Conservation (phyloP, 1,140 invertebrate genomes). For the Drosophila carrolli region DNA sequence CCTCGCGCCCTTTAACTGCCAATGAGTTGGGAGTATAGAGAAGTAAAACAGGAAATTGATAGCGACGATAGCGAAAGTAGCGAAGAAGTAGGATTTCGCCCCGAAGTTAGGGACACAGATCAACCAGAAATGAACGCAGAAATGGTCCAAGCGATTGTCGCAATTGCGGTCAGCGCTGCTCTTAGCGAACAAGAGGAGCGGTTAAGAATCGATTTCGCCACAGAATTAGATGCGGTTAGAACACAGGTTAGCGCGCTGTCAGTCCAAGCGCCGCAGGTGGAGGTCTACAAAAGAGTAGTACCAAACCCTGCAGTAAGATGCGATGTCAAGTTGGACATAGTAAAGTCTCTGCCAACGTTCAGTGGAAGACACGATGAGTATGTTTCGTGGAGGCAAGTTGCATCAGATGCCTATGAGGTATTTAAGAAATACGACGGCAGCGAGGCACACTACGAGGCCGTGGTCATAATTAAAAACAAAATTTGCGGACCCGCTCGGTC, state of each 20-base stretch:
- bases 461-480: constrained; percentile 13
- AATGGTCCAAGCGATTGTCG: constrained; percentile 13
- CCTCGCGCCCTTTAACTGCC: constrained; percentile 1
- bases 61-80: constrained; percentile 7
- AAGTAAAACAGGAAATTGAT: constrained; percentile 8
- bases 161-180: constrained; percentile 10
- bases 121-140: constrained; percentile 10
- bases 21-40: constrained; percentile 7
- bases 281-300: constrained; percentile 2
- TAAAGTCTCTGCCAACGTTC: constrained; percentile 24
- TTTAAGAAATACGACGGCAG: constrained; percentile 9
- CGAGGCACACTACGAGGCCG: constrained; percentile 8
- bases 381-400: constrained; percentile 8
- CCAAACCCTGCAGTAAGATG: constrained; percentile 10
- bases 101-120: not conserved
- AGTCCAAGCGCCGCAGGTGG: constrained; percentile 9
- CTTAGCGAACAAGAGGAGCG: not conserved
- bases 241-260: constrained; percentile 1
- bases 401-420: constrained; percentile 11
- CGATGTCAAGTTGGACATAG: constrained; percentile 19
- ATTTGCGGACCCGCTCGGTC: constrained; percentile 1
- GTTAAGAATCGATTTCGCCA: not conserved
- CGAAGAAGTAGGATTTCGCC: constrained; percentile 1
- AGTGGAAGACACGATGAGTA: constrained; percentile 11
- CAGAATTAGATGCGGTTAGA: not conserved